phyloP scores from a whole-genome alignment of 1,140 invertebrate genomes.

The Ostrea edulis region DNA sequence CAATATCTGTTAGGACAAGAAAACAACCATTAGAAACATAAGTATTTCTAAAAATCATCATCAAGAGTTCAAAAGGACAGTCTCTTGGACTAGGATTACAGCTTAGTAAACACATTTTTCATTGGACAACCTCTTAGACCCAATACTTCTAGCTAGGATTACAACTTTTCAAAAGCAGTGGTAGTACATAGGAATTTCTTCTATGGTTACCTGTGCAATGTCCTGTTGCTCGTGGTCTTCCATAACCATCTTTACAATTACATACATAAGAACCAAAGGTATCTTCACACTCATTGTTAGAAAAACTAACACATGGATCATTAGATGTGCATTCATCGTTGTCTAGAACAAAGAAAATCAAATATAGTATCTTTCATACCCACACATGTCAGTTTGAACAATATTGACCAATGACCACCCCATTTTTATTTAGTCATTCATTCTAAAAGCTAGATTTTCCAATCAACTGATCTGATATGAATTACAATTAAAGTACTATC shows the following conservation, averaged over 20 bases:
- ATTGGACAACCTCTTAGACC: too few relatives aligned
- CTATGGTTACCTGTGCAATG: background rate
- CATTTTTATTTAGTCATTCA: too few relatives aligned
- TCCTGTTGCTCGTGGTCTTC: background rate
- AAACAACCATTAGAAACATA: background rate
- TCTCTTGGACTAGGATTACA: background rate
- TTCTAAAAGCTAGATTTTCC: too few relatives aligned
- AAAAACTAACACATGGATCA: slow-evolving; percentile 6
- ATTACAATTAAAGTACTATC: too few relatives aligned
- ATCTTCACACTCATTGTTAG: slow-evolving; percentile 49
- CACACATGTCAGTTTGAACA: too few relatives aligned
- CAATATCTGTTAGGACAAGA: slow-evolving; percentile 52
- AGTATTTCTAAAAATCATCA: background rate
- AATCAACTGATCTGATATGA: too few relatives aligned
- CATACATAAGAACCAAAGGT: slow-evolving; percentile 48
- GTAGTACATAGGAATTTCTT: background rate
- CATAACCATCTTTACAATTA: slow-evolving; percentile 54
- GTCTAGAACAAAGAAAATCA: slow-evolving; percentile 50
- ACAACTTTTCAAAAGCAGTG: background rate
- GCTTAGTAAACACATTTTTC: too few relatives aligned
- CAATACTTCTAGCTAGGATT: too few relatives aligned
- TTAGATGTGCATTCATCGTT: slow-evolving; percentile 53
- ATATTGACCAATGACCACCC: too few relatives aligned
- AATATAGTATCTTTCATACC: background rate
- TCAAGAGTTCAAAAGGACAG: background rate